Percentiles rank a stretch among this genome's conserved stretches.
Evolutionary conservation across 2,888 invertebrate species (phyloP).

Genomic region (Piscicola geometra): DNA sequence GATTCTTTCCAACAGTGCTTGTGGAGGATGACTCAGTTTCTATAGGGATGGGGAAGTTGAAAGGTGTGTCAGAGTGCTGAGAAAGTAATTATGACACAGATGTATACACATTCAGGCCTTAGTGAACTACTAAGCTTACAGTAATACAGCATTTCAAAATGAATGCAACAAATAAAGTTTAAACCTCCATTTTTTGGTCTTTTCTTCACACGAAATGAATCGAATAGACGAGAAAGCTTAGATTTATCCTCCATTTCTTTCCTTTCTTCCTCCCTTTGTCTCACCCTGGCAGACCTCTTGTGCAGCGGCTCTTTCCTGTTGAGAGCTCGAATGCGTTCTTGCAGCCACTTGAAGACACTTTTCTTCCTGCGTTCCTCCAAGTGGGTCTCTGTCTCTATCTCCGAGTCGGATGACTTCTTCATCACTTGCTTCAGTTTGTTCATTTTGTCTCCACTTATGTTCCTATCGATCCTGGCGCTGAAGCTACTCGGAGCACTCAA

Average conservation of each 20-base stretch:
- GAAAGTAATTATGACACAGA: too few relatives aligned
- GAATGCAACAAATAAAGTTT: too few relatives aligned
- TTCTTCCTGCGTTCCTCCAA: not conserved
- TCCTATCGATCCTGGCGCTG: conserved; percentile 6
- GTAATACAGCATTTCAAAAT: too few relatives aligned
- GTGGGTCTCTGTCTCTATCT: not conserved
- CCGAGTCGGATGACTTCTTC: not conserved
- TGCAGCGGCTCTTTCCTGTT: conserved; percentile 8
- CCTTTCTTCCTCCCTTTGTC: not conserved
- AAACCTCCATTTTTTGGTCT: not conserved
- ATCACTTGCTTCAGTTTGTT: not conserved
- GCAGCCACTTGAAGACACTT: not conserved
- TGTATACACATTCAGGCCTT: too few relatives aligned
- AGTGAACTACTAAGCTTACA: too few relatives aligned
- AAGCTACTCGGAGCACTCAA: not conserved
- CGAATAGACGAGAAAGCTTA: not conserved
- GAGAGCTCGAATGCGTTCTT: not conserved
- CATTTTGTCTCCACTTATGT: conserved; percentile 7
- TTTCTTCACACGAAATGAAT: not conserved
- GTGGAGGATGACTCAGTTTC: too few relatives aligned
- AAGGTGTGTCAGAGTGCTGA: too few relatives aligned
- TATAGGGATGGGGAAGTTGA: too few relatives aligned
- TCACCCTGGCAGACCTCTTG: not conserved
- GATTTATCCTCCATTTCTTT: not conserved
- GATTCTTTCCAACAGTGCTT: too few relatives aligned